Base-by-base conservation (phyloP, 2,797 vertebrate genomes). In the Tangara arthus region DNA sequence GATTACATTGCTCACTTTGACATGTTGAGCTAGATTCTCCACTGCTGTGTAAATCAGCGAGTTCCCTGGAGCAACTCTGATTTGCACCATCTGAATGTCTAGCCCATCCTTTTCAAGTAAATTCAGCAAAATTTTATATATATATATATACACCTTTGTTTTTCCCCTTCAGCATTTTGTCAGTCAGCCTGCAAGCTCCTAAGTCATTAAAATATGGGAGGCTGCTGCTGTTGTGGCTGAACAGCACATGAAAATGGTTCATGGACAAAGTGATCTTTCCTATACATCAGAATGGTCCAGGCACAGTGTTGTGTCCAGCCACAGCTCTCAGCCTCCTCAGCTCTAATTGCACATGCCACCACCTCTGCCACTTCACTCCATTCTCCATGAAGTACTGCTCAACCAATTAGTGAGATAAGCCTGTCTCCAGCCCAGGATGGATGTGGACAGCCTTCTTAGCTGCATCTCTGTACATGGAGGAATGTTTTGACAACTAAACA, bases 401-500 rank as follows among this genome's bases (percentile, higher is more conserved):
- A 16, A 86, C 87, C 89, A 95, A 30, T 94, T 94, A 93, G 55
- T 3, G 8, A 82, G 85, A 93, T 49, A 57, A 76, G 60, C 83
- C 70, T 2, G 1, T 84, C 81, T 87, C 59, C 76, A 81, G 68
- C 73, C 90, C 24, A 23, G 59, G 41, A 93, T 85, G 55, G 50
- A 59, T 91, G 65, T 52, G 59, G 56, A 57, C 52, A 87, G 77
- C 53, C 55, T 55, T 93, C 90, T 87, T 77, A 55, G 55, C 71
- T 90, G 59, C 59, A 34, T 64, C 80, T 69, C 26, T 66, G 78
- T 87, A 76, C 20, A 41, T 15, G 47, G 53, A 94, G 44, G 70
- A 96, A 73, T 61, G 69, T 96, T 95, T 85, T 96, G 96, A 82
- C 93, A 95, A 80, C 49, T 93, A 82, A 96, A 71, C 80, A 42